A percentile compares a stretch with the other conserved stretches of the same genome.
Evolutionary conservation across 2,888 invertebrate genomes (phyloP).

Genomic region (Sminthurides aquaticus): DNA sequence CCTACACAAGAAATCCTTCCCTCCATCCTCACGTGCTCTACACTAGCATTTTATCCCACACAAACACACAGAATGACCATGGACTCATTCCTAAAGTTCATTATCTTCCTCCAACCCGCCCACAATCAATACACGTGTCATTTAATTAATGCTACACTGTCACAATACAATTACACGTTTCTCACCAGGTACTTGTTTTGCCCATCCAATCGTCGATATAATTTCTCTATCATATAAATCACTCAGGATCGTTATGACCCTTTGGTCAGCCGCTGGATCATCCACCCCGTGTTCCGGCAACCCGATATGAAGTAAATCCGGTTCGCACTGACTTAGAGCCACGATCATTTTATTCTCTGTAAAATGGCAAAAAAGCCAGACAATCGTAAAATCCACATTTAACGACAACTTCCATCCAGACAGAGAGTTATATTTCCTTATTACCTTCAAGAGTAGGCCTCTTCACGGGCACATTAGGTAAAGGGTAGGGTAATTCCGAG

Average conservation of each 20-base stretch:
- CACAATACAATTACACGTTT: background rate
- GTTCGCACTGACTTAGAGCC: slow-evolving; percentile 72
- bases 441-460: slow-evolving; percentile 56
- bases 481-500: slow-evolving; percentile 53
- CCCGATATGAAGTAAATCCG: slow-evolving; percentile 56
- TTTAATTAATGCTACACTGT: background rate
- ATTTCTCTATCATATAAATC: slow-evolving; percentile 89
- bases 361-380: slow-evolving; percentile 44
- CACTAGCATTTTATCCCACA: background rate
- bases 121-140: background rate
- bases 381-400: slow-evolving; percentile 11
- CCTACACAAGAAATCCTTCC: background rate
- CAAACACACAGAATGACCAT: background rate
- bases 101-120: background rate
- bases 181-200: slow-evolving; percentile 88
- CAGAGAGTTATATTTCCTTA: background rate
- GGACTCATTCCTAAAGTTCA: background rate
- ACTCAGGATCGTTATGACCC: slow-evolving; percentile 72
- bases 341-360: slow-evolving; percentile 79
- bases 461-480: slow-evolving; percentile 37
- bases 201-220: slow-evolving; percentile 93
- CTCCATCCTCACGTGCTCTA: background rate
- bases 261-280: slow-evolving; percentile 51
- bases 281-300: slow-evolving; percentile 47
- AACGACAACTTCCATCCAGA: background rate